A percentile compares a stretch with the other conserved stretches of the same genome.
phyloP scores from a whole-genome alignment of 2,113 vertebrate genomes.

The Pica pica region DNA sequence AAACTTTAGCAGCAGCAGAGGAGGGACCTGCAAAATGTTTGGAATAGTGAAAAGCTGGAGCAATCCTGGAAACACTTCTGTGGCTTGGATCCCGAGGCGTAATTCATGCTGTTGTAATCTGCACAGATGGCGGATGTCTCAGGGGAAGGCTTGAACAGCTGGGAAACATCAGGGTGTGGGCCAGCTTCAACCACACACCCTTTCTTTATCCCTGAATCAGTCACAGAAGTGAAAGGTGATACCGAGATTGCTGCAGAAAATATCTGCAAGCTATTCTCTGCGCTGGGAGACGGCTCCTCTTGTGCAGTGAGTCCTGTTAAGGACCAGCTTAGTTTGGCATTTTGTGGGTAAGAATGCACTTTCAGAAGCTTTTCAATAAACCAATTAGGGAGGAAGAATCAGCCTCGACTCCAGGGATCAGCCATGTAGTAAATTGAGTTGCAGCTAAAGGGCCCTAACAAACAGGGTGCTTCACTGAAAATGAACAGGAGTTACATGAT shows the following conservation, averaged over 20 bases:
- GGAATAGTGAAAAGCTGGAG: slow-evolving; percentile 37
- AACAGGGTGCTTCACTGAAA: background rate
- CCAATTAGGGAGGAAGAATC: background rate
- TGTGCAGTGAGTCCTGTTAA: background rate
- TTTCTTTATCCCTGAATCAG: background rate
- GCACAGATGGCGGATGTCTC: slow-evolving; percentile 9
- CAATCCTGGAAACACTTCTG: slow-evolving; percentile 17
- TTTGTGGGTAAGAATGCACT: background rate
- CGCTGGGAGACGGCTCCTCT: background rate
- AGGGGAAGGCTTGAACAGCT: slow-evolving; percentile 33
- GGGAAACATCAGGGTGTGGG: slow-evolving; percentile 53
- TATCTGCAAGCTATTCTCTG: background rate
- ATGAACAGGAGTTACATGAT: fast-evolving
- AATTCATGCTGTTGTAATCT: slow-evolving; percentile 36
- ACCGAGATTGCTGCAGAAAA: background rate
- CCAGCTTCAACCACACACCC: background rate
- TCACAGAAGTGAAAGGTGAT: background rate
- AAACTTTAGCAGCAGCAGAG: background rate
- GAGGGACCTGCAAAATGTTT: slow-evolving; percentile 39
- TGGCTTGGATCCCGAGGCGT: background rate
- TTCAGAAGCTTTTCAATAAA: background rate
- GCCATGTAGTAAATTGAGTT: background rate
- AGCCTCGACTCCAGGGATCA: background rate
- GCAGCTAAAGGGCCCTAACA: background rate
- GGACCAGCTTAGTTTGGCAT: background rate